A percentile compares a stretch with the other conserved stretches of the same genome.
phyloP scores from a whole-genome alignment of 1,140 invertebrate genomes.

The Aphis craccivora region DNA sequence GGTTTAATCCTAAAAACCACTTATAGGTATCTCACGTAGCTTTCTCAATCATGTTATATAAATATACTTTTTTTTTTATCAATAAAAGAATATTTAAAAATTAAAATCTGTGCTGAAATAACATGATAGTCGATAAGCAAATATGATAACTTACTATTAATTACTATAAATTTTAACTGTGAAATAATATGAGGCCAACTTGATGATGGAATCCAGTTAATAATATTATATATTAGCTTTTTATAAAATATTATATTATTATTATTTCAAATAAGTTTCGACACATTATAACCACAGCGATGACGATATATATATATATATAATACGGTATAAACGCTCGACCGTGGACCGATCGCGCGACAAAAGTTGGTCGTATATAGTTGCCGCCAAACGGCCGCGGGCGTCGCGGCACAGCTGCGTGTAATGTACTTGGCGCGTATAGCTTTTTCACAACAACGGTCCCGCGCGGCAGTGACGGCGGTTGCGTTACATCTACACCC shows the following conservation, averaged over 20 bases:
- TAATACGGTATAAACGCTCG: not conserved
- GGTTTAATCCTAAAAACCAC: not conserved
- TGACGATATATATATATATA: not conserved
- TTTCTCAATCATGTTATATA: not conserved
- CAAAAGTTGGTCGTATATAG: conserved; percentile 34
- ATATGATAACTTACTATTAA: too few species aligned
- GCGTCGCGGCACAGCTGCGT: conserved; percentile 9
- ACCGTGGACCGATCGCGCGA: not conserved
- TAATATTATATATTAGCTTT: not conserved
- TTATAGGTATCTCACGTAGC: not conserved
- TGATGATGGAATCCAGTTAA: too few species aligned
- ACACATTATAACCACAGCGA: not conserved
- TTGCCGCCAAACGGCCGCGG: not conserved
- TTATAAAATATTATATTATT: not conserved
- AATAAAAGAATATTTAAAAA: too few species aligned
- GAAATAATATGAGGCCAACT: too few species aligned
- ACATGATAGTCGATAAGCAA: too few species aligned
- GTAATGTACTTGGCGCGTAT: not conserved
- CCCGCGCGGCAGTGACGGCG: not conserved
- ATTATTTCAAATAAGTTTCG: not conserved
- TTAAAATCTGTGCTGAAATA: too few species aligned
- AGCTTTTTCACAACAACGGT: conserved; percentile 41
- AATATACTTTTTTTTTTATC: too few species aligned
- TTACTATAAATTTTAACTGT: too few species aligned
- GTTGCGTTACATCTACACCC: not conserved